Base-by-base conservation (phyloP, 2,113 vertebrate genomes). In the Vireo altiloquus region DNA sequence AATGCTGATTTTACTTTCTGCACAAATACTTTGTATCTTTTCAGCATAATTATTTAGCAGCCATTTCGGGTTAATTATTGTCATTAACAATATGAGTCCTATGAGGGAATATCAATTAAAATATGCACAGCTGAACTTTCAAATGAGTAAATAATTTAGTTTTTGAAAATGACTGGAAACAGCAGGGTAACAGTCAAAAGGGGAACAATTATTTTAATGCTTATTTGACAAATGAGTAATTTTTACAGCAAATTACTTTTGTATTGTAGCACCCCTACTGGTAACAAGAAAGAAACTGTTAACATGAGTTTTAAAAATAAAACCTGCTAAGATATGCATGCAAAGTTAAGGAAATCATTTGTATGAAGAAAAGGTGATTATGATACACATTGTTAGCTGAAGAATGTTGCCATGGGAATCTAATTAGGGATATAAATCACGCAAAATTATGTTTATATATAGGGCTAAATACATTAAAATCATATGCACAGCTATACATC, bases 201-300 rank as follows among this genome's bases (percentile, higher is more conserved):
- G 99, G 99, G 99, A 99, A 99, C 98, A 98, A 99, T 99, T 99
- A 99, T 99, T 99, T 98, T 99, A 99, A 99, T 99, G 98, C 99
- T 98, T 98, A 98, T 98, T 98, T 99, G 99, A 99, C 98, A 99
- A 98, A 99, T 97, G 98, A 99, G 98, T 98, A 99, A 98, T 98
- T 98, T 98, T 98, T 98, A 98, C 98, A 98, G 97, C 98, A 98
- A 99, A 99, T 99, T 99, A 98, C 98, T 99, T 99, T 99, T 98
- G 98, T 98, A 97, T 98, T 98, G 98, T 98, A 98, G 98, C 98
- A 98, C 98, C 97, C 98, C 97, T 98, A 98, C 98, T 97, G 97
- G 98, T 98, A 98, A 97, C 97, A 95, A 95, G 96, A 97, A 82
- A 97, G 97, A 98, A 98, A 96, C 97, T 97, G 97, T 97, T 97